These are phyloP conservation scores for Sorex araneus DNA, from an alignment of 2,113 vertebrate species.

Conservation along the genomic window DNA sequence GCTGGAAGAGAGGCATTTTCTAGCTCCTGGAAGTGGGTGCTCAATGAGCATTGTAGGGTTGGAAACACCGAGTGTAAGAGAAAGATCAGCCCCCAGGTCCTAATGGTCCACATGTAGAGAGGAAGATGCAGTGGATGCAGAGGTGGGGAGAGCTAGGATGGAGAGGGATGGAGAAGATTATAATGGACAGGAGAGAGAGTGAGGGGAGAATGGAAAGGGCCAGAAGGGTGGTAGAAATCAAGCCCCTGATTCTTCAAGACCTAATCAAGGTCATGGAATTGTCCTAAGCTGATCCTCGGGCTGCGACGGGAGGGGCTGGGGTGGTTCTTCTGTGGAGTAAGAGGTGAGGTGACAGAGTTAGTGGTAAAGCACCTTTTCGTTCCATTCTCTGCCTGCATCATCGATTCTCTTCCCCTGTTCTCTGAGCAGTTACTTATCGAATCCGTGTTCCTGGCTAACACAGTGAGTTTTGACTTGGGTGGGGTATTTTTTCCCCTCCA, in stretches of 20 bases:
- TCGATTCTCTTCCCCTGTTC: not conserved
- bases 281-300: not conserved
- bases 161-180: too few relatives aligned
- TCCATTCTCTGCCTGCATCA: not conserved
- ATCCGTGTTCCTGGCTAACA: constrained; percentile 9
- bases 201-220: too few relatives aligned
- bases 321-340: not conserved
- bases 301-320: too few relatives aligned
- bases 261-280: too few relatives aligned
- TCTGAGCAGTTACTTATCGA: not conserved
- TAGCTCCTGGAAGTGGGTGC: not conserved
- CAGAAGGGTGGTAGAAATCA: too few relatives aligned
- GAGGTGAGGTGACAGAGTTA: not conserved
- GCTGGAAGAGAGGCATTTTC: not conserved
- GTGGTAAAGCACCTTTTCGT: not conserved
- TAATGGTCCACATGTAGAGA: not conserved
- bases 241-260: not conserved
- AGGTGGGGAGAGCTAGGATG: too few relatives aligned
- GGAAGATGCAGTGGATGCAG: not conserved
- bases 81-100: not conserved
- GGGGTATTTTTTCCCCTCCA: not conserved
- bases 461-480: not conserved
- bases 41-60: not conserved
- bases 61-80: not conserved
- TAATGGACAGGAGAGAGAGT: not conserved